Percentiles rank a stretch among this genome's conserved stretches.
Conservation (phyloP, 2,888 invertebrate genomes). For the Tigriopus californicus region DNA sequence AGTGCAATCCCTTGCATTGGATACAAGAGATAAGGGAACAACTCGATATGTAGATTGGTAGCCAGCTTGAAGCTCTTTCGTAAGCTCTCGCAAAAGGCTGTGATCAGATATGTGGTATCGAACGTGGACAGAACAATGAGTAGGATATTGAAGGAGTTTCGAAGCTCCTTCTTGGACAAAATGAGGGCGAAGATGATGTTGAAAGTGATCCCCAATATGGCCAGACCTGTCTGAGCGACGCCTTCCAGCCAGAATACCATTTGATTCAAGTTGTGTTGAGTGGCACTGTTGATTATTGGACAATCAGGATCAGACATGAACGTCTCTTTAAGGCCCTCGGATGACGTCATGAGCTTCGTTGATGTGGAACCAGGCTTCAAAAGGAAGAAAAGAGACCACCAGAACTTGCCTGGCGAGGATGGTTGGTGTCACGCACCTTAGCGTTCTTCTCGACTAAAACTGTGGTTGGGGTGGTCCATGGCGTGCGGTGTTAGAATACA, state of each 20-base stretch:
- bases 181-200: background rate
- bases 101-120: background rate
- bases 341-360: too few relatives aligned
- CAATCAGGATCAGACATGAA: background rate
- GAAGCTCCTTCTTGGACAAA: background rate
- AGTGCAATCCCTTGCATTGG: background rate
- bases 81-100: background rate
- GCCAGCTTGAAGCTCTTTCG: background rate
- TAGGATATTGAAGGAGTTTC: slow-evolving; percentile 3
- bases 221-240: background rate
- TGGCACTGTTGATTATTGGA: background rate
- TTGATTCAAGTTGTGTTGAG: background rate
- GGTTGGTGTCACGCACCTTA: too few relatives aligned
- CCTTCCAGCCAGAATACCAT: slow-evolving; percentile 3
- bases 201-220: slow-evolving; percentile 1
- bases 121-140: slow-evolving; percentile 3
- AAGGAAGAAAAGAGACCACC: too few relatives aligned
- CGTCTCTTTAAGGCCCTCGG: too few relatives aligned
- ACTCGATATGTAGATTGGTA: background rate
- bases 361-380: too few relatives aligned
- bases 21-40: slow-evolving; percentile 2
- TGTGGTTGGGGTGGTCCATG: too few relatives aligned
- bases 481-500: too few relatives aligned
- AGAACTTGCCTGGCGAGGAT: too few relatives aligned
- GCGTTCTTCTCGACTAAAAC: too few relatives aligned